These are phyloP conservation scores for Zygaena filipendulae DNA, from an alignment of 2,888 invertebrate species.

Conservation along the genomic window DNA sequence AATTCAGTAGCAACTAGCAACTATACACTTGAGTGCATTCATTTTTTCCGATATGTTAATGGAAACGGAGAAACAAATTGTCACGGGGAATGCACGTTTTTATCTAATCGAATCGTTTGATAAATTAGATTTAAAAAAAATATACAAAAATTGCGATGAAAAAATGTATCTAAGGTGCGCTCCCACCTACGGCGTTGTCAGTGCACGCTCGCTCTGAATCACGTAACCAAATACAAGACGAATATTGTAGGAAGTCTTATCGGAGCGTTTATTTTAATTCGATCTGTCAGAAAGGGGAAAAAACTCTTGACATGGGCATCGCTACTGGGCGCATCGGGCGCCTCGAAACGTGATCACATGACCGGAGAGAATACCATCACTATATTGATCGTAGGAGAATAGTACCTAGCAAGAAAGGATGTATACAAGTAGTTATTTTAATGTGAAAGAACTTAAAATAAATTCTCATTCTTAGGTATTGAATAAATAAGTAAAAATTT, in stretches of 20 bases:
- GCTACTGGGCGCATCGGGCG: slow-evolving; percentile 47
- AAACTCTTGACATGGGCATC: slow-evolving; percentile 38
- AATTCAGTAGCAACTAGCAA: slow-evolving; percentile 67
- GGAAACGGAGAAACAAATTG: no score
- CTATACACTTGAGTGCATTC: slow-evolving; percentile 38
- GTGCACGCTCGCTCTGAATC: slow-evolving; percentile 50
- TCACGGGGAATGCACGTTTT: no score
- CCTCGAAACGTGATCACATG: slow-evolving; percentile 25
- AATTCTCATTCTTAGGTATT: slow-evolving; percentile 9
- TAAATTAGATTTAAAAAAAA: slow-evolving; percentile 27
- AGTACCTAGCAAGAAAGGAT: no score
- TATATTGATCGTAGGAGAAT: no score
- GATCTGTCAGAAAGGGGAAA: slow-evolving; percentile 64
- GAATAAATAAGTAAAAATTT: no score
- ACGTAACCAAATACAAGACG: slow-evolving; percentile 64
- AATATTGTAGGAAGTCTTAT: slow-evolving; percentile 61
- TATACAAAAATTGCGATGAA: no score
- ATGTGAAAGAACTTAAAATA: slow-evolving; percentile 1
- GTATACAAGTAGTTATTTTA: slow-evolving; percentile 1
- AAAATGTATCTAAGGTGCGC: slow-evolving; percentile 24
- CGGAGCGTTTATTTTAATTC: slow-evolving; percentile 67
- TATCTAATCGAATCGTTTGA: slow-evolving; percentile 20
- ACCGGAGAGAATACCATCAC: slow-evolving; percentile 24
- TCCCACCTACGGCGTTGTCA: slow-evolving; percentile 62
- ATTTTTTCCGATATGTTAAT: no score